Evolutionary conservation across 1,140 invertebrate genomes (phyloP), one percentile per base, ranked within the genome.

Genomic region (Drosophila nigrodunni): DNA sequence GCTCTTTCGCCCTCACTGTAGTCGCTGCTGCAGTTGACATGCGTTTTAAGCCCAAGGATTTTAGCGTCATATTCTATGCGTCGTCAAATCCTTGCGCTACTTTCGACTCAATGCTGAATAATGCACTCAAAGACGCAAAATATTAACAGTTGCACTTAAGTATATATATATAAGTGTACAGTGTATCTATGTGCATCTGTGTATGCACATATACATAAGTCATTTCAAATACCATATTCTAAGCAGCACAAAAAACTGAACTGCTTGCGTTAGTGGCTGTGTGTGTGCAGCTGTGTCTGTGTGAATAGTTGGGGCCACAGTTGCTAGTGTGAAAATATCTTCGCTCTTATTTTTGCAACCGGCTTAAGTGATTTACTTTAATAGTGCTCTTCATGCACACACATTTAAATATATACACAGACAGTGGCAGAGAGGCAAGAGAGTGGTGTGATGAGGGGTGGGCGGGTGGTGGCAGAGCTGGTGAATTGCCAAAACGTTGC

Each of bases 311-410:
- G 46, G 21, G 15, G 25, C 47, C 49, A 55, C 37, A 44, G 57
- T 65, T 18, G 30, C n/a, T 30, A 57, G 52, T 65, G 39, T 68
- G 43, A 35, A 79, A 72, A 69, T 86, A 72, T 82, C 67, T 67
- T 18, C 57, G 69, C 77, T 78, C 66, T 77, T 85, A 50, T 74
- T 77, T 78, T 86, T 57, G 78, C 78, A 81, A 75, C 50, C 78
- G 52, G 76, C 80, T 87, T 88, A 87, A 88, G 80, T 78, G 83
- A 88, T 88, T 87, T 88, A 74, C 79, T 77, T 73, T 60, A 87
- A 78, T 65, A 67, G 69, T 61, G 18, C 60, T 58, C 78, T 52
- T 15, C 69, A 44, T 18, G 39, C 54, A 50, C 10, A 18, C 11
- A 35, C n/a, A 49, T 9, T 8, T 21, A 11, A 37, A 15, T 49